Conservation (phyloP, 2,113 vertebrate genomes). For the Ancistrus triradiatus region DNA sequence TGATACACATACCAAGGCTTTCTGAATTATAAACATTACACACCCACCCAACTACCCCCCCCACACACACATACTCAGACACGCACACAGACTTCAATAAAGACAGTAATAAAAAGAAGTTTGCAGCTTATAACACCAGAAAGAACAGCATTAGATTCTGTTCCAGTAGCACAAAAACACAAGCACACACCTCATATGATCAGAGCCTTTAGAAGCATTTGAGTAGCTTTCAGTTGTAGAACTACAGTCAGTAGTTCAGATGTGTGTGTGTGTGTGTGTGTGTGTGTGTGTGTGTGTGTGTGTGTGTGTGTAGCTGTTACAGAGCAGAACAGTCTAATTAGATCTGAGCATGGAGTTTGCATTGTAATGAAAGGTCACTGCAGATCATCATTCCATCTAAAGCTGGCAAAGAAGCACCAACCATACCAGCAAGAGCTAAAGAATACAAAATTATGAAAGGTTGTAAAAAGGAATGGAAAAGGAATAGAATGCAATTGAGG, state of each 20-base stretch:
- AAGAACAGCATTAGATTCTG: neutral
- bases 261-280: too few relatives aligned
- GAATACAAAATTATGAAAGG: neutral
- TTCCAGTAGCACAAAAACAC: neutral
- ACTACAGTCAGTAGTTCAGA: too few relatives aligned
- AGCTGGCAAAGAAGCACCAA: slow-evolving; percentile 50
- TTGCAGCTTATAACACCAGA: neutral
- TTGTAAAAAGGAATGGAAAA: neutral
- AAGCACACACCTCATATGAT: slow-evolving; percentile 1
- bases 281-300: slow-evolving; percentile 8
- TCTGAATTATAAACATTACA: neutral
- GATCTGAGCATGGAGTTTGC: slow-evolving; percentile 13
- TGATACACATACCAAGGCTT: slow-evolving; percentile 2
- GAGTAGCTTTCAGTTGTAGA: too few relatives aligned
- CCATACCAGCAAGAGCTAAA: slow-evolving; percentile 43
- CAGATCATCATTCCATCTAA: slow-evolving; percentile 28
- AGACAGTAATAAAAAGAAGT: neutral
- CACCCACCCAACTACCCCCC: too few relatives aligned
- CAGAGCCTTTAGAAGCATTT: too few relatives aligned
- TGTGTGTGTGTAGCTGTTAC: neutral
- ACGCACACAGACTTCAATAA: slow-evolving; percentile 7
- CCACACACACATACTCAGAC: slow-evolving; percentile 5
- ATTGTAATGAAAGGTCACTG: slow-evolving; percentile 16
- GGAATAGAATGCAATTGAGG: neutral
- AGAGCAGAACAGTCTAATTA: slow-evolving; percentile 12